phyloP scores from a whole-genome alignment of 2,888 invertebrate species.

The Tanytarsus gracilentus region DNA sequence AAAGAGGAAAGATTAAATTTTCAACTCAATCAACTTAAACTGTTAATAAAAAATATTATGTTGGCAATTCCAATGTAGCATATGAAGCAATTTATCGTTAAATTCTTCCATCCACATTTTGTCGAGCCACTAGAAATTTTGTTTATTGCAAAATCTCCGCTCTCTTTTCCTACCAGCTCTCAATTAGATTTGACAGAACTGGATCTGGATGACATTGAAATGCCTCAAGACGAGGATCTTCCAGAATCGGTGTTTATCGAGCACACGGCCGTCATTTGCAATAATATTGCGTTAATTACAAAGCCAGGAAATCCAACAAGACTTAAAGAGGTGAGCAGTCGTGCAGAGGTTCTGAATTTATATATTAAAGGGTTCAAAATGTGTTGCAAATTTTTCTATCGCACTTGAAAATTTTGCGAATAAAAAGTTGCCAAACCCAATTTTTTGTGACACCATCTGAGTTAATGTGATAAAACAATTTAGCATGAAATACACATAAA shows the following conservation, averaged over 20 bases:
- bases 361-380: too few relatives aligned
- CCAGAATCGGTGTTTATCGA: constrained; percentile 82
- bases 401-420: too few relatives aligned
- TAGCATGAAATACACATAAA: too few relatives aligned
- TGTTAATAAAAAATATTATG: constrained; percentile 6
- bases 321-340: constrained; percentile 61
- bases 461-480: too few relatives aligned
- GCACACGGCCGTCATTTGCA: constrained; percentile 83
- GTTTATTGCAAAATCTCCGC: background rate
- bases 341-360: background rate
- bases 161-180: background rate
- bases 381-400: too few relatives aligned
- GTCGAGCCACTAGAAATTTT: background rate
- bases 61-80: background rate
- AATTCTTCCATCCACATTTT: background rate
- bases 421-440: too few relatives aligned
- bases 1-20: constrained; percentile 77
- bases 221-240: constrained; percentile 75
- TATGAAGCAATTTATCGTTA: background rate
- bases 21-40: constrained; percentile 47
- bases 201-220: constrained; percentile 80
- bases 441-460: too few relatives aligned
- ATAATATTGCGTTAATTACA: constrained; percentile 84
- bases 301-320: constrained; percentile 62
- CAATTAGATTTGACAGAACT: constrained; percentile 51